Evolutionary conservation across 1,140 invertebrate genomes (phyloP), one percentile per base, ranked within the genome.

Genomic region (Drosophila mauritiana): DNA sequence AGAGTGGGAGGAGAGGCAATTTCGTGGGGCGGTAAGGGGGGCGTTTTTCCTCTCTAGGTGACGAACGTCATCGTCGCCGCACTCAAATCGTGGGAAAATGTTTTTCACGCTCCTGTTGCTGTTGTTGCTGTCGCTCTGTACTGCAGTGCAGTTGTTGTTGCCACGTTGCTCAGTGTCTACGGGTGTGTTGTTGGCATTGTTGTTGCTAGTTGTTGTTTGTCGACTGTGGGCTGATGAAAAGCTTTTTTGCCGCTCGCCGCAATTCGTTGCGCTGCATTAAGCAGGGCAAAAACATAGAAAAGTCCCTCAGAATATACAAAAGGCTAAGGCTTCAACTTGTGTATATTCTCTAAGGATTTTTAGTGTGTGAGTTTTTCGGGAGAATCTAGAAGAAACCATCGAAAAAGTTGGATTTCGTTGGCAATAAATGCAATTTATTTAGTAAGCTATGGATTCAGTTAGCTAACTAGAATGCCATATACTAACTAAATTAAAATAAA

Each of bases 261-360:
- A 77, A 84, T 84, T 84, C 76, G 80, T 84, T 85, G 80, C 72
- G 72, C 80, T 84, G 80, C 80, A 84, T 84, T 84, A 84, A 84
- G 80, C 81, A 85, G 67, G 63, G 72, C 72, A 75, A 56, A 63
- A 63, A 65, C 53, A 51, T 49, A 62, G 53, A 51, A 75, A 76
- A 55, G 61, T 46, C 15, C 10, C n/a, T 39, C 34, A 43, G 55
- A 43, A 70, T 12, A 11, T 52, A 54, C 20, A 52, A 40, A 39
- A 58, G 25, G 11, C 37, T 25, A 17, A 36, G 27, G 56, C 15
- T 52, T 11, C 13, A 34, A 11, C 49, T 52, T 5, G 11, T 22
- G 3, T 22, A 51, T 49, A 49, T 48, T 12, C 43, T 46, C 11
- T 6, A 46, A 31, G 31, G 31, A 31, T 31, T 31, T 31, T 8